Evolutionary conservation across 2,797 vertebrate species (phyloP), one percentile per base, ranked within the genome.

Genomic region (Epinephelus coioides): DNA sequence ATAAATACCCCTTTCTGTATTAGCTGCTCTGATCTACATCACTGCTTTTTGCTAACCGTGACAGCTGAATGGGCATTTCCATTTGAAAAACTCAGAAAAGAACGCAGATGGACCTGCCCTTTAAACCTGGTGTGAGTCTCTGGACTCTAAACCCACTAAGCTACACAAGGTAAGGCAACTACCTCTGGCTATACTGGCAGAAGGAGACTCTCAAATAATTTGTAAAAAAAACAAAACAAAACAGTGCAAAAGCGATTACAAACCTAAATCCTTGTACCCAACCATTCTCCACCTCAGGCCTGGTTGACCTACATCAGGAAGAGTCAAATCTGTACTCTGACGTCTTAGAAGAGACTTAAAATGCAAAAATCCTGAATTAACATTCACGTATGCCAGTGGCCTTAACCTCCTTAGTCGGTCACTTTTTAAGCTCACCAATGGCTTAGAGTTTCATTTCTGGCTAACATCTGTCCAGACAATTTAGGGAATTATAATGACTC

Each of bases 341-440:
- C 21, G 2, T 82, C 73, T 90, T 74, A 75, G 54, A 56, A 43
- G 75, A 69, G 76, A 76, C 59, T 88, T 81, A 68, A 80, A 85
- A 73, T 54, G 51, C 50, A 63, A 81, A 88, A 85, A 78, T 81
- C 86, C 82, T 86, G 72, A 85, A 85, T 90, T 77, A 82, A 87
- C 66, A 63, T 76, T 71, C 27, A 69, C 23, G 2, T 55, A 59
- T 69, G 73, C 74, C 84, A 89, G 12, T 57, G 56, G 75, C 63
- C 72, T 84, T 76, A 81, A 81, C 72, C 79, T 90, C 73, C 46
- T 91, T 60, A 79, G 77, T 73, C n/a, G 18, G 34, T 89, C 69
- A 44, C 61, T 81, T 34, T 66, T 85, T 62, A 80, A 85, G 79
- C 81, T 85, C 15, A 2, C 63, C 81, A 76, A 25, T 70, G 76